Evolutionary conservation across 2,113 vertebrate genomes (phyloP).

Genomic region (Halichoeres trimaculatus): DNA sequence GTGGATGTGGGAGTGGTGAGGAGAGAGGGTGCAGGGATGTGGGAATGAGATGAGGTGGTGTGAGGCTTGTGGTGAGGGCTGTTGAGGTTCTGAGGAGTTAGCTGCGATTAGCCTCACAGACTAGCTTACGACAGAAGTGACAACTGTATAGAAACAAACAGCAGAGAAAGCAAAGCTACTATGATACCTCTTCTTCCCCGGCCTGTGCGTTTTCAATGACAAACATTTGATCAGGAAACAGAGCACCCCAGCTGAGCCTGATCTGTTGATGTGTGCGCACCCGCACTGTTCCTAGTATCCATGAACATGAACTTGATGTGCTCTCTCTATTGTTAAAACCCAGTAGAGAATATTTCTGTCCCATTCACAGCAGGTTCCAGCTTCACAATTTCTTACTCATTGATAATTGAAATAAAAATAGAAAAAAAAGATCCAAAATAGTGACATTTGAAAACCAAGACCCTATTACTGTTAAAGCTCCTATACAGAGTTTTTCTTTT

Average conservation of each 20-base stretch:
- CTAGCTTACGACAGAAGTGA: conserved; percentile 62
- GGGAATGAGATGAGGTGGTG: conserved; percentile 57
- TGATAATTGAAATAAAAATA: no score
- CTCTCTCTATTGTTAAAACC: no score
- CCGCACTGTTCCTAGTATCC: no score
- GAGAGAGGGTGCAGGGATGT: conserved; percentile 49
- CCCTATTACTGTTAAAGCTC: no score
- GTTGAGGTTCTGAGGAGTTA: conserved; percentile 60
- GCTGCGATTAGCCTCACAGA: conserved; percentile 68
- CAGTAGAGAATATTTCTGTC: no score
- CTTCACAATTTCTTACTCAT: no score
- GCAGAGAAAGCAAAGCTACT: conserved; percentile 7
- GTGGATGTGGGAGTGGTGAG: conserved; percentile 54
- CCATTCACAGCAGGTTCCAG: no score
- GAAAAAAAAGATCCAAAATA: no score
- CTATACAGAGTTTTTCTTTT: no score
- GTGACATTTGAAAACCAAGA: no score
- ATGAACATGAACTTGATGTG: no score
- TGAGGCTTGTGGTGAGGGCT: conserved; percentile 55
- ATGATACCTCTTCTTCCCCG: not conserved
- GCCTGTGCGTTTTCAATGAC: conserved; percentile 15
- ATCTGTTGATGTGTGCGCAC: conserved; percentile 36
- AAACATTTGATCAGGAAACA: conserved; percentile 67
- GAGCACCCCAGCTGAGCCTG: conserved; percentile 39
- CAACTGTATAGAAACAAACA: conserved; percentile 56